Conservation (phyloP, 35 echinoderm and acorn worm genomes). For the Acanthaster planci region DNA sequence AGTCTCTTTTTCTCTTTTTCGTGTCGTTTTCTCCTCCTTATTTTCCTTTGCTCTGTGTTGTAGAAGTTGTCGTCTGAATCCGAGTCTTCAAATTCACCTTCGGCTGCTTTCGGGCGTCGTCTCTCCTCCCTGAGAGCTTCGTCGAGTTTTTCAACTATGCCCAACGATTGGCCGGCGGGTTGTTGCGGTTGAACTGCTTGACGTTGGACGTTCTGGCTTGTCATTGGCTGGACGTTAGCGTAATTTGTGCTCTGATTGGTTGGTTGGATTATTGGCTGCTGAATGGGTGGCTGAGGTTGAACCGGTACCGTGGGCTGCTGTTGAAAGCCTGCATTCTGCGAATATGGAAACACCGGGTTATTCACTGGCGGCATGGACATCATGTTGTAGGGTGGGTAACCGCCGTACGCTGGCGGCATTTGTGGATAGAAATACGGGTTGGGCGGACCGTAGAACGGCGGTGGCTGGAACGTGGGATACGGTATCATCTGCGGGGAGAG, state of each 20-base stretch:
- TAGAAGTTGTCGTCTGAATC: constrained; percentile 51
- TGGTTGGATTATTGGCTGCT: constrained; percentile 1
- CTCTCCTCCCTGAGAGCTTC: neutral
- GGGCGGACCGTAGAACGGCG: constrained; percentile 11
- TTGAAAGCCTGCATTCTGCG: neutral
- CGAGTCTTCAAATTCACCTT: constrained; percentile 36
- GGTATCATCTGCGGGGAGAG: constrained; percentile 16
- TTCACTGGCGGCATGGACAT: constrained; percentile 14
- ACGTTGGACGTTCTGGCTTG: neutral
- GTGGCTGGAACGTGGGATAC: constrained; percentile 14
- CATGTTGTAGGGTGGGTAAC: neutral
- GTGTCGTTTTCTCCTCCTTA: constrained; percentile 30
- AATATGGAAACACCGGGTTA: constrained; percentile 8
- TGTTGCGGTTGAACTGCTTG: neutral
- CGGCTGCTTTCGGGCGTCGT: neutral
- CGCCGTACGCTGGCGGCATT: constrained; percentile 37
- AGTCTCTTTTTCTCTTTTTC: constrained; percentile 33
- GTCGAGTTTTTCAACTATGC: constrained; percentile 37
- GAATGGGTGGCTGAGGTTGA: neutral
- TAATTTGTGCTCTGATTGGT: constrained; percentile 8
- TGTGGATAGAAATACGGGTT: constrained; percentile 40
- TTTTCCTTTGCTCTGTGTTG: constrained; percentile 33
- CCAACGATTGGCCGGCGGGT: neutral
- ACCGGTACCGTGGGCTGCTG: neutral
- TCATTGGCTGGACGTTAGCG: neutral